Evolutionary conservation across 2,888 invertebrate species (phyloP).

Genomic region (Laothoe populi): DNA sequence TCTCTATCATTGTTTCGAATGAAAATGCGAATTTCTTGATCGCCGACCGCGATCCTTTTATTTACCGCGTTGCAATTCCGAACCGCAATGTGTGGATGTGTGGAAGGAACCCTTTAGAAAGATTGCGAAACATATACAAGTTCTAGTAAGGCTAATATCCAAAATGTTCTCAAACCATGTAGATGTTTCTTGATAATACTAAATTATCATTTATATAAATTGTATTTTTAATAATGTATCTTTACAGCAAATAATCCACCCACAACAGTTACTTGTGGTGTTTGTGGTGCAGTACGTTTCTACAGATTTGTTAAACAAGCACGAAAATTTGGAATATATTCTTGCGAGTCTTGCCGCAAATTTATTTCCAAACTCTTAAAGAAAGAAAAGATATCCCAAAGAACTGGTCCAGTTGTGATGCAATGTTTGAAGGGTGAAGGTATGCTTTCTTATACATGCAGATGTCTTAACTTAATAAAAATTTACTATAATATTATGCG

Average conservation of each 20-base stretch:
- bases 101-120: no score
- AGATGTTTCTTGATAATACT: no score
- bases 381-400: slow-evolving; percentile 86
- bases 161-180: no score
- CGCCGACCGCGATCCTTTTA: no score
- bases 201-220: not conserved
- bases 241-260: slow-evolving; percentile 83
- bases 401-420: slow-evolving; percentile 81
- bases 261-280: slow-evolving; percentile 90
- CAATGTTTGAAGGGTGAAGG: slow-evolving; percentile 89
- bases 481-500: slow-evolving; percentile 13
- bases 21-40: no score
- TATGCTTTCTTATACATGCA: slow-evolving; percentile 41
- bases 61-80: no score
- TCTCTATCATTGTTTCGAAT: no score
- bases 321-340: slow-evolving; percentile 92
- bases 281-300: slow-evolving; percentile 91
- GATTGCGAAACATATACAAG: no score
- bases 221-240: slow-evolving; percentile 22
- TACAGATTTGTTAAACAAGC: slow-evolving; percentile 92
- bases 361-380: slow-evolving; percentile 93
- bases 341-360: slow-evolving; percentile 94
- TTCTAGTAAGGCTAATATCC: no score
- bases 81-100: no score
- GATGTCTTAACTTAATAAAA: slow-evolving; percentile 4